A percentile compares a stretch with the other conserved stretches of the same genome.
These are phyloP conservation scores for Drosophila nasuta DNA, from an alignment of 1,140 invertebrate species.

Conservation along the genomic window DNA sequence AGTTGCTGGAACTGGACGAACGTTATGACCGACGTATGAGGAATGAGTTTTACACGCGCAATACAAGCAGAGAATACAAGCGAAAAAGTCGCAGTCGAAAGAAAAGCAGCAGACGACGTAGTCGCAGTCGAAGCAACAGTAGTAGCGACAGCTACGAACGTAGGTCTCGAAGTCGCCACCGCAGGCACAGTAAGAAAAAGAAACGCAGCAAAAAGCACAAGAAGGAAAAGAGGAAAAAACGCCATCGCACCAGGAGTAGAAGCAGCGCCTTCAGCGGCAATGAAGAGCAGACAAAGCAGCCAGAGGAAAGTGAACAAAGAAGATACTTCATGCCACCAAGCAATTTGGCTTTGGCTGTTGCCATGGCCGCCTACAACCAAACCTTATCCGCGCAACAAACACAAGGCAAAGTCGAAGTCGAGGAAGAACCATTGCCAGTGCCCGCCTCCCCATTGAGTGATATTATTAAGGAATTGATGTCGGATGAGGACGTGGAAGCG, in stretches of 20 bases:
- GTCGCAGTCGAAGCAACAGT: not conserved
- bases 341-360: constrained; percentile 60
- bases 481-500: constrained; percentile 42
- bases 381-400: constrained; percentile 8
- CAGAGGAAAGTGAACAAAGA: not conserved
- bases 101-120: constrained; percentile 16
- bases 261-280: constrained; percentile 20
- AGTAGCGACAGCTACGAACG: not conserved
- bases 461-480: constrained; percentile 64
- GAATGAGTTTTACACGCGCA: constrained; percentile 43
- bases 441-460: constrained; percentile 47
- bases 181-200: not conserved
- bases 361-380: constrained; percentile 62
- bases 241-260: not conserved
- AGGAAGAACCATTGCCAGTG: not conserved
- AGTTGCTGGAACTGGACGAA: constrained; percentile 58
- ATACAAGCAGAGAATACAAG: not conserved
- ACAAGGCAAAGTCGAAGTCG: not conserved
- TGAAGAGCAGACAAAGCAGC: too few species aligned
- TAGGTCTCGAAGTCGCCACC: constrained; percentile 30
- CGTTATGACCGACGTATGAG: constrained; percentile 36
- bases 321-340: constrained; percentile 43
- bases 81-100: constrained; percentile 32
- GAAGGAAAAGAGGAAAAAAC: constrained; percentile 27
- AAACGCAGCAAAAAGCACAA: constrained; percentile 47